Percentiles rank a stretch among this genome's conserved stretches.
These are phyloP conservation scores for Pentamera pediparva DNA, from an alignment of 53 echinoderm and acorn worm species.

Conservation along the genomic window DNA sequence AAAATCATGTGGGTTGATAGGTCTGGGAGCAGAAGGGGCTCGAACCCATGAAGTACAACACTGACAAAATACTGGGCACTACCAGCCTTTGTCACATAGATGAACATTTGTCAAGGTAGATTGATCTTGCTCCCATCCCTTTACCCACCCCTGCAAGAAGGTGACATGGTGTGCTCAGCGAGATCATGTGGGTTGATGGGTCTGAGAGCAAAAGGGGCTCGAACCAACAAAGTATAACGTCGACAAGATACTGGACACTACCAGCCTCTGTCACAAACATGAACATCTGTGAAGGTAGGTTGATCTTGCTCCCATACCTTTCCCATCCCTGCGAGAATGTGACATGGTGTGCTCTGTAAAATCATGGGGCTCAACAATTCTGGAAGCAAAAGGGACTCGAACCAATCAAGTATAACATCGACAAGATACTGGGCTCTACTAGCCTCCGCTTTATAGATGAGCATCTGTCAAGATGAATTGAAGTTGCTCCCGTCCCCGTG, in stretches of 20 bases:
- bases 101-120: slow-evolving; percentile 84
- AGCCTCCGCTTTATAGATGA: slow-evolving; percentile 92
- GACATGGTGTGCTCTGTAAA: too few species aligned
- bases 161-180: neutral
- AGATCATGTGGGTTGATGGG: neutral
- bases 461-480: slow-evolving; percentile 79
- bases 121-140: too few species aligned
- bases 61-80: slow-evolving; percentile 73
- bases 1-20: slow-evolving; percentile 75
- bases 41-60: slow-evolving; percentile 62
- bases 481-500: too few species aligned
- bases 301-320: too few species aligned
- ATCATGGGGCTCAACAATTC: too few species aligned
- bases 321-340: too few species aligned
- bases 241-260: slow-evolving; percentile 74
- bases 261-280: slow-evolving; percentile 88
- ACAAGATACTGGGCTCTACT: slow-evolving; percentile 77
- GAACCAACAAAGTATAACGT: slow-evolving; percentile 68
- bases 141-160: too few species aligned
- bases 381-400: slow-evolving; percentile 51
- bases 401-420: slow-evolving; percentile 68
- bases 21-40: slow-evolving; percentile 59
- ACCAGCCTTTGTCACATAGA: slow-evolving; percentile 93
- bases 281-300: slow-evolving; percentile 88
- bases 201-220: slow-evolving; percentile 31